These are phyloP conservation scores for Aporophyla lueneburgensis DNA, from an alignment of 2,888 invertebrate genomes.

Conservation along the genomic window DNA sequence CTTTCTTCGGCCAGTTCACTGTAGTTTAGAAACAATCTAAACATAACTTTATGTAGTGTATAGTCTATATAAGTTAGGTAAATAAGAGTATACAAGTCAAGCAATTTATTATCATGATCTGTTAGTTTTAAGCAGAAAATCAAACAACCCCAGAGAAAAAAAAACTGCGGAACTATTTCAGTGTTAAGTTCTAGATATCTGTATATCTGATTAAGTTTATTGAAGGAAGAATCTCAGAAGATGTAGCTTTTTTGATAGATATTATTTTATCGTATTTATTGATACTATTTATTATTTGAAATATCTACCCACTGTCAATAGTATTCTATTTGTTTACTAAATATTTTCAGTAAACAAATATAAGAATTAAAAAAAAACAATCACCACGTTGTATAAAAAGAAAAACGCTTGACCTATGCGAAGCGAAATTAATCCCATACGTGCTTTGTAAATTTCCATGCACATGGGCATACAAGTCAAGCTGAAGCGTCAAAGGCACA, in stretches of 20 bases:
- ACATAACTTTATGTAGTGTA: not conserved
- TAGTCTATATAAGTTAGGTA: not conserved
- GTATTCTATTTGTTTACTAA: no score
- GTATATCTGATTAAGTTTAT: conserved; percentile 21
- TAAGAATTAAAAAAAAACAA: not conserved
- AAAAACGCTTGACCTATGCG: not conserved
- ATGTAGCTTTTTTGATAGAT: not conserved
- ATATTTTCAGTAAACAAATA: not conserved
- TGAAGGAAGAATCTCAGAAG: conserved; percentile 7
- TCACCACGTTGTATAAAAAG: no score
- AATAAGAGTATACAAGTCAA: conserved; percentile 31
- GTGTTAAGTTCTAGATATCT: conserved; percentile 4
- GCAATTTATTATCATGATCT: conserved; percentile 1
- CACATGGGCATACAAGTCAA: not conserved
- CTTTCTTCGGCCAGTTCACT: conserved; percentile 27
- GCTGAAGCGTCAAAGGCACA: not conserved
- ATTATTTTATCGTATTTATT: not conserved
- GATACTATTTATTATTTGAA: not conserved
- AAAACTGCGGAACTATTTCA: conserved; percentile 21
- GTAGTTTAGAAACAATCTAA: conserved; percentile 1
- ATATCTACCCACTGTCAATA: not conserved
- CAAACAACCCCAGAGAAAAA: not conserved
- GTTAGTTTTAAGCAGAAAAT: conserved; percentile 4
- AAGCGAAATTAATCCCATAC: not conserved
- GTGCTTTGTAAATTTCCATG: not conserved